Conservation (phyloP, 92 coral and sea anemone genomes). For the Parazoanthus darwini region DNA sequence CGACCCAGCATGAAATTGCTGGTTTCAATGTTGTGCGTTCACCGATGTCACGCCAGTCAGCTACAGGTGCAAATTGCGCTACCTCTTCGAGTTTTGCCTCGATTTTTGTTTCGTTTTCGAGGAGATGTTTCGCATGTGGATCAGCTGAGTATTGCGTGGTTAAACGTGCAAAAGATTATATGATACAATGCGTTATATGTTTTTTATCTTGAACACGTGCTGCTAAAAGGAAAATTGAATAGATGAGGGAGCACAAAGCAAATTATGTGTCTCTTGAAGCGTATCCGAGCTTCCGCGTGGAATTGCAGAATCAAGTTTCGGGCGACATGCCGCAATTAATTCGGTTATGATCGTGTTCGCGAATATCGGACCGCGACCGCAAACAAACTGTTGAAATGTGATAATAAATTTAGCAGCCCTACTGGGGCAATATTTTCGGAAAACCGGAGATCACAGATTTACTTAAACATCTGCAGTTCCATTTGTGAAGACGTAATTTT, state of each 20-base stretch:
- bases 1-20: not conserved
- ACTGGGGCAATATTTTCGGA: constrained; percentile 28
- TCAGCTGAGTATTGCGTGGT: not conserved
- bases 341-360: constrained; percentile 8
- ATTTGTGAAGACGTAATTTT: not conserved
- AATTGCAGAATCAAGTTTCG: not conserved
- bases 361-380: constrained; percentile 6
- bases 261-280: constrained; percentile 3
- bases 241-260: constrained; percentile 2
- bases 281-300: not conserved
- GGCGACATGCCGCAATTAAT: constrained; percentile 7
- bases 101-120: not conserved
- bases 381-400: constrained; percentile 8
- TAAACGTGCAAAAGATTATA: not conserved
- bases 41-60: not conserved
- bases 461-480: not conserved
- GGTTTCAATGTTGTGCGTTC: not conserved
- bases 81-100: not conserved
- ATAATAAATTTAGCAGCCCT: constrained; percentile 9
- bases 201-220: constrained; percentile 18
- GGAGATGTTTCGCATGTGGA: not conserved
- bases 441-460: constrained; percentile 1
- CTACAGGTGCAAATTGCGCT: not conserved
- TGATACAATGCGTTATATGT: constrained; percentile 15
- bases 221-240: constrained; percentile 10